These are phyloP conservation scores for Latrodectus geometricus DNA, from an alignment of 1,140 invertebrate genomes.

Conservation along the genomic window DNA sequence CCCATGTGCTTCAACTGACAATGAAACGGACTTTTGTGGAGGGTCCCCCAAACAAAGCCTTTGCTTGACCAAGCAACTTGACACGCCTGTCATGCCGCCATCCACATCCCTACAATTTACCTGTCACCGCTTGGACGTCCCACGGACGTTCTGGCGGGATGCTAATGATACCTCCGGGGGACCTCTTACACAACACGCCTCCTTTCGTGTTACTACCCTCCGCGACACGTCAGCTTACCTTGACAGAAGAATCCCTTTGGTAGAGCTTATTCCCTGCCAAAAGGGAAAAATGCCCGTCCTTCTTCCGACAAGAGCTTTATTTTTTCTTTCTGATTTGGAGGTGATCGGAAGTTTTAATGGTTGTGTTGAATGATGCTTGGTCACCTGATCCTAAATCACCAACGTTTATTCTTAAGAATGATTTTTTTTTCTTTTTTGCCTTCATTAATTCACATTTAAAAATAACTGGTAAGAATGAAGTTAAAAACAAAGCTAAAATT, in stretches of 20 bases:
- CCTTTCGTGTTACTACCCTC: constrained; percentile 25
- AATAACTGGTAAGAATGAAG: no score
- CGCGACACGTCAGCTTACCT: constrained; percentile 5
- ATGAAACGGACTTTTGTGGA: neutral
- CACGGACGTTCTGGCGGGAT: constrained; percentile 48
- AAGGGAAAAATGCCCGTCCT: no score
- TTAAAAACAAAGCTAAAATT: no score
- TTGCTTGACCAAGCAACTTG: constrained; percentile 47
- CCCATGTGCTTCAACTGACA: neutral
- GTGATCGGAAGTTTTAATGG: no score
- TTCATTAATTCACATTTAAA: no score
- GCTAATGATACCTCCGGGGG: constrained; percentile 54
- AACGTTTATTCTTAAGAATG: no score
- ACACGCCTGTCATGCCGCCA: constrained; percentile 46
- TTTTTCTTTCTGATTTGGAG: neutral
- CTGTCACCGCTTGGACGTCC: constrained; percentile 51
- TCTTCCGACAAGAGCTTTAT: neutral
- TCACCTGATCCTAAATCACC: no score
- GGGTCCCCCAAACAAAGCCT: neutral
- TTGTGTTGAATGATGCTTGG: no score
- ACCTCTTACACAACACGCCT: constrained; percentile 5
- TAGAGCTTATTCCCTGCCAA: no score
- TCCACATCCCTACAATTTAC: constrained; percentile 44
- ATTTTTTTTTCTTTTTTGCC: no score
- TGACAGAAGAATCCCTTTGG: constrained; percentile 19